Conservation (phyloP, 2,888 invertebrate genomes). For the Sipha maydis region DNA sequence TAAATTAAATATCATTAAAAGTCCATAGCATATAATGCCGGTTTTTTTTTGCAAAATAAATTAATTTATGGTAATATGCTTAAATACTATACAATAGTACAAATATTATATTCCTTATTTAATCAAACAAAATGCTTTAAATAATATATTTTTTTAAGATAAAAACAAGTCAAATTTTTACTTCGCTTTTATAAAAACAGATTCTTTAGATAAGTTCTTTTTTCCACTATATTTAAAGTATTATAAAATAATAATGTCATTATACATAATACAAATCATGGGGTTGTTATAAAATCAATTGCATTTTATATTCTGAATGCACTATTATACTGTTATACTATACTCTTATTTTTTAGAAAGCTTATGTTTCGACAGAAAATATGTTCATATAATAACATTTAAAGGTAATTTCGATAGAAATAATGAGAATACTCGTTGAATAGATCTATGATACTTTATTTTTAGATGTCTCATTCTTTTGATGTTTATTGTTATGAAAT, state of each 20-base stretch:
- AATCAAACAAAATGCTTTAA: too few species aligned
- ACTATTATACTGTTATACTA: background rate
- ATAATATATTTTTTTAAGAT: too few species aligned
- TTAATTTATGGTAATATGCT: too few species aligned
- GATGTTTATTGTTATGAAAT: too few species aligned
- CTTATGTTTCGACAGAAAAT: background rate
- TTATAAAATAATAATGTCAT: background rate
- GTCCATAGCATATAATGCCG: too few species aligned
- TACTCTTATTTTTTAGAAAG: background rate
- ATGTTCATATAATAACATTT: background rate
- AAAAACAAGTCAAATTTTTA: background rate
- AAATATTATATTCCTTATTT: too few species aligned
- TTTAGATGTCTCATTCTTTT: background rate
- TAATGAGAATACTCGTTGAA: background rate
- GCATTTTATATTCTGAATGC: background rate
- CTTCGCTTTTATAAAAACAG: background rate
- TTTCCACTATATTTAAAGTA: background rate
- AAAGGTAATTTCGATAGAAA: background rate
- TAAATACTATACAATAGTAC: too few species aligned
- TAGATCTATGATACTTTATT: background rate
- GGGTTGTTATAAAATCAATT: constrained; percentile 15
- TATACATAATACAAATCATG: constrained; percentile 4
- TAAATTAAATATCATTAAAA: too few species aligned
- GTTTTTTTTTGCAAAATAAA: too few species aligned
- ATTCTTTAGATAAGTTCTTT: background rate